A percentile compares a stretch with the other conserved stretches of the same genome.
Evolutionary conservation across 1,140 invertebrate genomes (phyloP).

Genomic region (Drosophila takahashii): DNA sequence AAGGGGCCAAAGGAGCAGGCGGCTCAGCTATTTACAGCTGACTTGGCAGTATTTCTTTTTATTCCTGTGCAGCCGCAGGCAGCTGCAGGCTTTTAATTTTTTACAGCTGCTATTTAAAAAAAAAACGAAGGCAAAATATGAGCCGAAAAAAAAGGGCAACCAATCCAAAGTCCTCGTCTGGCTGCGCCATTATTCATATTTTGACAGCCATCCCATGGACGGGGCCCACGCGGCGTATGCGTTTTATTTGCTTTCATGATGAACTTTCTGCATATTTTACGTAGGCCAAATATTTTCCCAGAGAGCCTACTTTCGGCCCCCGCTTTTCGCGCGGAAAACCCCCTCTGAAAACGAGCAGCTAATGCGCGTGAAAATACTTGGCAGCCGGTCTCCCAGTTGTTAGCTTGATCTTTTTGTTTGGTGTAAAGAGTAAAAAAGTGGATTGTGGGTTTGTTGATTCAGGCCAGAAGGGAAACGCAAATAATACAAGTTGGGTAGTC

Average conservation of each 20-base stretch:
- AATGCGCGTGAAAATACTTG: slow-evolving; percentile 59
- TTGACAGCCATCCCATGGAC: slow-evolving; percentile 61
- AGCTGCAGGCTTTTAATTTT: slow-evolving; percentile 70
- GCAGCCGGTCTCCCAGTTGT: slow-evolving; percentile 21
- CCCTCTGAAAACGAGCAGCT: slow-evolving; percentile 54
- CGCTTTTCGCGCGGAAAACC: slow-evolving; percentile 1
- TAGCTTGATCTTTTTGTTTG: slow-evolving; percentile 52
- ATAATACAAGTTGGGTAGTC: slow-evolving; percentile 10
- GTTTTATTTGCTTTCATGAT: slow-evolving; percentile 78
- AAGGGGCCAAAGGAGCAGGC: slow-evolving; percentile 14
- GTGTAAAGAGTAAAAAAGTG: slow-evolving; percentile 22
- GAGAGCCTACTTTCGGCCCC: slow-evolving; percentile 11
- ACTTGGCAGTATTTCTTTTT: slow-evolving; percentile 65
- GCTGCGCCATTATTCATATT: slow-evolving; percentile 73
- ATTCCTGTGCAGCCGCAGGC: slow-evolving; percentile 40
- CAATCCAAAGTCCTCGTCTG: slow-evolving; percentile 35
- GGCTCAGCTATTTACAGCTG: slow-evolving; percentile 60
- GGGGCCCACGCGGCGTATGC: slow-evolving; percentile 70
- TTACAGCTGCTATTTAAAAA: slow-evolving; percentile 71
- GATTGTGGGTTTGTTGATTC: slow-evolving; percentile 30
- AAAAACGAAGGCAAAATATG: slow-evolving; percentile 22
- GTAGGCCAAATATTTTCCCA: slow-evolving; percentile 50
- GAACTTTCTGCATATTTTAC: slow-evolving; percentile 74
- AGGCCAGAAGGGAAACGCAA: slow-evolving; percentile 22
- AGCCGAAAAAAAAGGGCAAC: slow-evolving; percentile 27